phyloP scores from a whole-genome alignment of 2,888 invertebrate species.

The Trichacis sp. region DNA sequence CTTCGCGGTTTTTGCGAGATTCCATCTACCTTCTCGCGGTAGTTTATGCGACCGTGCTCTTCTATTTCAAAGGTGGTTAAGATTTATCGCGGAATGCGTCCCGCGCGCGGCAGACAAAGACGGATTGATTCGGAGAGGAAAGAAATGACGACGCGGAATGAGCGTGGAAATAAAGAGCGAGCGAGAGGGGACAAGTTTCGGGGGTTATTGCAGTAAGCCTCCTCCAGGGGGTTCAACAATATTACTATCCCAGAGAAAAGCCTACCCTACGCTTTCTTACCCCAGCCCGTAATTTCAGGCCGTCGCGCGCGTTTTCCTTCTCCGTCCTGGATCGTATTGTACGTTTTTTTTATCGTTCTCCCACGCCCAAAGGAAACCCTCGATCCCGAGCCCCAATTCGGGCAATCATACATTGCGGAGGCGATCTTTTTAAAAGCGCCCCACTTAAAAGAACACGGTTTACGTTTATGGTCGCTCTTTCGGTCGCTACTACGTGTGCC shows the following conservation, averaged over 20 bases:
- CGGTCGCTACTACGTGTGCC: constrained; percentile 54
- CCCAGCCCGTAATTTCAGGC: constrained; percentile 25
- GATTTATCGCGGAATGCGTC: constrained; percentile 55
- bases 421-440: constrained; percentile 67
- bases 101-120: constrained; percentile 33
- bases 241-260: constrained; percentile 60
- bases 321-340: constrained; percentile 39
- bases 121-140: constrained; percentile 35
- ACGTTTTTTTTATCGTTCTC: constrained; percentile 43
- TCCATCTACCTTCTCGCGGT: constrained; percentile 26
- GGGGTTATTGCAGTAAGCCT: constrained; percentile 69
- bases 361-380: constrained; percentile 40
- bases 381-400: constrained; percentile 40
- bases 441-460: constrained; percentile 69
- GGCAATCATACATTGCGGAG: constrained; percentile 62
- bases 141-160: constrained; percentile 31
- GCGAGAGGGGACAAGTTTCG: constrained; percentile 53
- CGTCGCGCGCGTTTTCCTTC: constrained; percentile 23
- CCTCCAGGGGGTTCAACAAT: constrained; percentile 68
- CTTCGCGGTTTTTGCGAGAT: constrained; percentile 34
- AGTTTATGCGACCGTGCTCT: constrained; percentile 33
- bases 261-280: constrained; percentile 49
- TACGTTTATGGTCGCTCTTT: constrained; percentile 68
- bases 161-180: constrained; percentile 49
- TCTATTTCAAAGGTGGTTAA: constrained; percentile 56